Conservation (phyloP, 1,140 invertebrate species). For the Papilio polytes region DNA sequence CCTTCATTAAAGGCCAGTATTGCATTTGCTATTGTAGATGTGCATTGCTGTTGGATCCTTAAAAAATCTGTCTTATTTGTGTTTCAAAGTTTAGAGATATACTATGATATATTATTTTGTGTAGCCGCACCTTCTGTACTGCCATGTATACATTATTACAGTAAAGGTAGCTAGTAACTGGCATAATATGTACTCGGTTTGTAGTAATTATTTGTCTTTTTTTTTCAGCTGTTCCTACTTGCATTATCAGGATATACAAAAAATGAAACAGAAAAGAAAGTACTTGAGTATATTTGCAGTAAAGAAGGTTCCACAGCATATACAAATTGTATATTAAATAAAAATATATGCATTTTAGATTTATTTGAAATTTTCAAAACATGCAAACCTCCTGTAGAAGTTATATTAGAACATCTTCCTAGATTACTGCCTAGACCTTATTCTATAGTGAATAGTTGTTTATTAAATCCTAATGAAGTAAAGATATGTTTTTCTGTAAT, state of each 20-base stretch:
- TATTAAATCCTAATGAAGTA: slow-evolving; percentile 77
- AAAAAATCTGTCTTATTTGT: no score
- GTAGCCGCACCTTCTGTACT: no score
- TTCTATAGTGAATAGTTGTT: slow-evolving; percentile 89
- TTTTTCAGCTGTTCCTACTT: slow-evolving; percentile 86
- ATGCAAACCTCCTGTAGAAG: slow-evolving; percentile 86
- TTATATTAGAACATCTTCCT: slow-evolving; percentile 89
- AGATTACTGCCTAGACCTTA: slow-evolving; percentile 90
- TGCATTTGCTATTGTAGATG: no score
- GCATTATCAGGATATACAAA: slow-evolving; percentile 85
- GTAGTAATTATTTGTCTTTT: background rate
- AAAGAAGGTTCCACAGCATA: slow-evolving; percentile 87
- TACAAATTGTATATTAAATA: slow-evolving; percentile 84
- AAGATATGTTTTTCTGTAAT: slow-evolving; percentile 89
- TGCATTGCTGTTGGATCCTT: no score
- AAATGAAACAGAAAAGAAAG: slow-evolving; percentile 85
- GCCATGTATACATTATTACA: no score
- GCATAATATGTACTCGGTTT: background rate
- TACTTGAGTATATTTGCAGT: slow-evolving; percentile 87
- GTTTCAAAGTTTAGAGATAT: no score
- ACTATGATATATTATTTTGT: no score
- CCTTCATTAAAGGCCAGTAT: no score
- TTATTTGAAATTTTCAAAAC: slow-evolving; percentile 87
- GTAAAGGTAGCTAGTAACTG: no score
- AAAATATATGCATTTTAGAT: slow-evolving; percentile 86